Evolutionary conservation across 2,797 vertebrate genomes (phyloP), one percentile per base, ranked within the genome.

Genomic region (Sebastolobus altivelis): DNA sequence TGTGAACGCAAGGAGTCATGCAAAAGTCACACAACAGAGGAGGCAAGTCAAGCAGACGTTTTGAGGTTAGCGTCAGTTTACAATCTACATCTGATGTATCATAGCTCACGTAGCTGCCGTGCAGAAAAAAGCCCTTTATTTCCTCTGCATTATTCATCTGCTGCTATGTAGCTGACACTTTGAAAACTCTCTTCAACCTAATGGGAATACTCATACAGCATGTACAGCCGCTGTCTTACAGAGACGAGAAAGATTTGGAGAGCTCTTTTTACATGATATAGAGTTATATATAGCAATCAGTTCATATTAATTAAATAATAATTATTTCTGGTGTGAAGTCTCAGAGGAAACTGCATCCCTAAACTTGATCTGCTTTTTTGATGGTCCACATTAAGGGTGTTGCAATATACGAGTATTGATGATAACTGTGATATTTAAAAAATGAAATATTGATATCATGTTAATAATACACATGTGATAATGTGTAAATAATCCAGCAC

Each of bases 111-210:
- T 72, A 55, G 74, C 74, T 76, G 73, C 81, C 20, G 37, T 82
- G 87, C 73, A 87, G 77, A 82, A 88, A 85, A 89, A 91, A 77
- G 68, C 46, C 77, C 40, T 88, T 92, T 92, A 92, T 93, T 91
- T 87, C 75, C 25, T 76, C 38, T 93, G 87, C 83, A 94, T 93
- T 89, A 93, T 94, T 94, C 68, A 94, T 88, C 58, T 22, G n/a
- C 81, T 75, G 88, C 86, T 81, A 70, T 87, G 89, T 85, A 84
- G 83, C 88, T 86, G 83, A 89, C 89, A 90, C 90, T 89, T 80
- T 79, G 77, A 72, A 84, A 89, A 75, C 63, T 82, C 79, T 82
- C 80, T 87, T 18, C 43, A 49, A 38, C 56, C 78, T 76, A 77
- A 83, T 33, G 89, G 89, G 88, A 87, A 87, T 88, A 77, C 54